Conservation (phyloP, 2,797 vertebrate genomes). For the Notolabrus celidotus region DNA sequence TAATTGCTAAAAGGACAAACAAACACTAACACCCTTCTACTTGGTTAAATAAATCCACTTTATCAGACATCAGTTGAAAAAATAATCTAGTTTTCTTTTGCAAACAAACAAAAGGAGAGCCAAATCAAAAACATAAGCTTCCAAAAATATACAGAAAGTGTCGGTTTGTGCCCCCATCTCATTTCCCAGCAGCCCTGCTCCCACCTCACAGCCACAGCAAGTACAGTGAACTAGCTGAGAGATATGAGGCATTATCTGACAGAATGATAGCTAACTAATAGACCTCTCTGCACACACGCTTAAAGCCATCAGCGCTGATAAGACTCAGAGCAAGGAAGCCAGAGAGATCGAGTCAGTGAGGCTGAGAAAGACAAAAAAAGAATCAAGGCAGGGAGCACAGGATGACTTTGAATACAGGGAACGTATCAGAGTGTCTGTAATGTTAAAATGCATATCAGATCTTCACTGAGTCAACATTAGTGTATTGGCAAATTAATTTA, state of each 20-base stretch:
- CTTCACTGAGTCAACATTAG: slow-evolving; percentile 32
- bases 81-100: slow-evolving; percentile 1
- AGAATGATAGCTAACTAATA: slow-evolving; percentile 74
- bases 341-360: slow-evolving; percentile 39
- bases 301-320: slow-evolving; percentile 71
- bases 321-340: slow-evolving; percentile 50
- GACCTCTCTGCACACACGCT: slow-evolving; percentile 71
- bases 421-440: slow-evolving; percentile 22
- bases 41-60: slow-evolving; percentile 19
- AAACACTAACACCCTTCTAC: slow-evolving; percentile 35
- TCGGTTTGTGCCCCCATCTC: slow-evolving; percentile 11
- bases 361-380: slow-evolving; percentile 27
- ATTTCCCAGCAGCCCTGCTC: slow-evolving; percentile 19
- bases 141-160: slow-evolving; percentile 11
- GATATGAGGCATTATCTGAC: slow-evolving; percentile 72
- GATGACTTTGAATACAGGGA: slow-evolving; percentile 41
- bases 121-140: slow-evolving; percentile 11
- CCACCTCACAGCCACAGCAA: slow-evolving; percentile 50
- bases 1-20: slow-evolving; percentile 37
- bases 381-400: neutral
- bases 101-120: neutral
- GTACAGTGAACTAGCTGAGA: slow-evolving; percentile 57
- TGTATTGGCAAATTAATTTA: slow-evolving; percentile 16
- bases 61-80: slow-evolving; percentile 7
- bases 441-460: slow-evolving; percentile 30